Conservation (phyloP, 2,797 vertebrate genomes). For the Neomorphus geoffroyi region DNA sequence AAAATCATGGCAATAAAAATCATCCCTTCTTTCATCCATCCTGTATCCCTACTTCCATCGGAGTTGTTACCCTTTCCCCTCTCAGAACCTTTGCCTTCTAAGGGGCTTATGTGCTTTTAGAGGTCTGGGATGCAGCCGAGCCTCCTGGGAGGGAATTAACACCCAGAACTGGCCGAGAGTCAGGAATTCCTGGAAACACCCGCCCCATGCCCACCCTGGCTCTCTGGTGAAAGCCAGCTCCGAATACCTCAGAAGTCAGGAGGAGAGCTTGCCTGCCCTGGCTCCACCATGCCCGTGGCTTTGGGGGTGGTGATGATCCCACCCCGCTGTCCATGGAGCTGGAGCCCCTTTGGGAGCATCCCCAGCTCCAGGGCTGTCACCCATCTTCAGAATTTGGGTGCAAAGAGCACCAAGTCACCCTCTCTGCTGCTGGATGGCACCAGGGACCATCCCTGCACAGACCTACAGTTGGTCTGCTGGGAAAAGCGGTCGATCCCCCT, state of each 20-base stretch:
- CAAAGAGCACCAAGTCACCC: not conserved
- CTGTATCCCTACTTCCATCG: accelerated
- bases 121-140: not conserved
- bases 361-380: not conserved
- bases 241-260: not conserved
- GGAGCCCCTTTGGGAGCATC: not conserved
- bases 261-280: not conserved
- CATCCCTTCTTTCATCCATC: not conserved
- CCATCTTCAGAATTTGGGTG: not conserved
- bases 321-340: not conserved
- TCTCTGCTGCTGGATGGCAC: not conserved
- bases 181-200: constrained; percentile 34
- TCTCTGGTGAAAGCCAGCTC: not conserved
- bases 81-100: not conserved
- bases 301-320: not conserved
- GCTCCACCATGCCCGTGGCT: not conserved
- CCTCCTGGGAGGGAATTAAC: constrained; percentile 3
- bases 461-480: not conserved
- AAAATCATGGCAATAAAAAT: not conserved
- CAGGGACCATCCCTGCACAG: accelerated
- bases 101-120: not conserved
- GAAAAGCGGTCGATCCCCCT: not conserved
- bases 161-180: not conserved
- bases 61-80: not conserved
- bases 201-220: accelerated